Evolutionary conservation across 1,140 invertebrate genomes (phyloP).

Genomic region (Zaprionus vittiger): DNA sequence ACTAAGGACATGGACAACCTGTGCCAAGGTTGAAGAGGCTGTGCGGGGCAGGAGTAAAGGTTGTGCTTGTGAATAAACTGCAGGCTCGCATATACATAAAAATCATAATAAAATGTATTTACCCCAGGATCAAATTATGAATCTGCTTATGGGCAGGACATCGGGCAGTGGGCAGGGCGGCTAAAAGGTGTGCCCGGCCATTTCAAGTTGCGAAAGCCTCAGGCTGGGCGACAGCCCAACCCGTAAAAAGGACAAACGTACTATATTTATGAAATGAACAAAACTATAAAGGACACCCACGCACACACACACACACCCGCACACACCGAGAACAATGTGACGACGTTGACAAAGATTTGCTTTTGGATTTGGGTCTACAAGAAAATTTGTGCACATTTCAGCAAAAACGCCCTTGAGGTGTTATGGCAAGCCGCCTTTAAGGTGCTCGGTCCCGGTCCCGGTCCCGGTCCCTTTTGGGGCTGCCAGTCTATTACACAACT

Average conservation of each 20-base stretch:
- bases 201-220: slow-evolving; percentile 71
- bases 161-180: slow-evolving; percentile 31
- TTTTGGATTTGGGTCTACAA: slow-evolving; percentile 57
- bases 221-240: slow-evolving; percentile 48
- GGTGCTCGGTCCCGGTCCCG: slow-evolving; percentile 45
- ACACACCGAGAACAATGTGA: slow-evolving; percentile 59
- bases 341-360: slow-evolving; percentile 73
- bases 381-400: slow-evolving; percentile 82
- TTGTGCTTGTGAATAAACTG: slow-evolving; percentile 50
- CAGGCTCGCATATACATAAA: slow-evolving; percentile 72
- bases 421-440: slow-evolving; percentile 62
- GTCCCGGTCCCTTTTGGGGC: slow-evolving; percentile 61
- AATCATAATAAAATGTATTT: slow-evolving; percentile 84
- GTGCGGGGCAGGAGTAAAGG: slow-evolving; percentile 11
- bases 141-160: slow-evolving; percentile 71
- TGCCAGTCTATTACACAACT: slow-evolving; percentile 69
- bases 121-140: slow-evolving; percentile 84
- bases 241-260: slow-evolving; percentile 73
- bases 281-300: slow-evolving; percentile 77
- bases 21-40: slow-evolving; percentile 63
- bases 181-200: slow-evolving; percentile 72
- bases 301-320: slow-evolving; percentile 12
- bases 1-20: slow-evolving; percentile 65
- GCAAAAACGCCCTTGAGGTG: slow-evolving; percentile 78
- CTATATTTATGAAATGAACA: slow-evolving; percentile 79